These are phyloP conservation scores for Ichneumon xanthorius DNA, from an alignment of 2,888 invertebrate species.

Conservation along the genomic window DNA sequence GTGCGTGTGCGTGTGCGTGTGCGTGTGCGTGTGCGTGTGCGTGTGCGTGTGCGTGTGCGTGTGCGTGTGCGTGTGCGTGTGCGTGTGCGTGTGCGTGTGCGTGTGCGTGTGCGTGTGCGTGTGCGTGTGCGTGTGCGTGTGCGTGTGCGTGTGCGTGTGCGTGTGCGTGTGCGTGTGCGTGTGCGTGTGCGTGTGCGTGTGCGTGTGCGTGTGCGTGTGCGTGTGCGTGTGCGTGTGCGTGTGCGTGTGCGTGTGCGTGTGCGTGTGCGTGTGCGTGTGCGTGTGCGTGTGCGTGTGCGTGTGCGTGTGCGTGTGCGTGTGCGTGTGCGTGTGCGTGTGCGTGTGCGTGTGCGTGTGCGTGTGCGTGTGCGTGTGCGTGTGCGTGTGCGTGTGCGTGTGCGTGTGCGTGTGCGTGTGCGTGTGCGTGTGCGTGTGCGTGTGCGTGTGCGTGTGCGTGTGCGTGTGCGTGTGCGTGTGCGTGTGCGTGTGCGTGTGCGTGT, in stretches of 20 bases:
- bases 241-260: constrained; percentile 7
- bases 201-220: neutral
- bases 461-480: neutral
- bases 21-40: constrained; percentile 17
- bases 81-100: neutral
- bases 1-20: constrained; percentile 23
- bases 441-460: neutral
- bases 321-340: neutral
- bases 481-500: neutral
- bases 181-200: constrained; percentile 1
- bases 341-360: neutral
- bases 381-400: neutral
- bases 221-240: constrained; percentile 5
- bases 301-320: neutral
- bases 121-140: constrained; percentile 7
- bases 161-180: neutral
- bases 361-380: neutral
- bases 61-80: constrained; percentile 1
- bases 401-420: too few relatives aligned
- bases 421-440: neutral
- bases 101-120: constrained; percentile 5
- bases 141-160: constrained; percentile 13
- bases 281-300: neutral
- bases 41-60: neutral
- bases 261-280: constrained; percentile 7